These are phyloP conservation scores for Lampris incognitus DNA, from an alignment of 2,113 vertebrate species.

Conservation along the genomic window DNA sequence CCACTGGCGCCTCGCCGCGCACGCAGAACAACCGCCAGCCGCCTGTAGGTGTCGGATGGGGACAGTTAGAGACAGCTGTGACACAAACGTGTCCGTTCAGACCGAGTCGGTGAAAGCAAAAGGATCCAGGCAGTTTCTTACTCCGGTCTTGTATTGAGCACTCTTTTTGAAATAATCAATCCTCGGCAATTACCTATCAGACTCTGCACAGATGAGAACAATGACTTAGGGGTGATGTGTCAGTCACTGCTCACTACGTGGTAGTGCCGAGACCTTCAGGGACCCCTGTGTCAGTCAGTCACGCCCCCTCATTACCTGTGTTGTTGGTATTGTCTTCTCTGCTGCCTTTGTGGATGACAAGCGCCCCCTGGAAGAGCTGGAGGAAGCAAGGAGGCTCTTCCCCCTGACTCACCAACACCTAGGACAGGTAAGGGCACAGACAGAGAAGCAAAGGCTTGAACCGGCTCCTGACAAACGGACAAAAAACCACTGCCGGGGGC, in stretches of 20 bases:
- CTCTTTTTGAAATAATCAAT: too few relatives aligned
- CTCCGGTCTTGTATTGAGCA: too few relatives aligned
- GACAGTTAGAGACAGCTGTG: background rate
- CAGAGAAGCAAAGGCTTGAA: background rate
- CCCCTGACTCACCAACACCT: conserved; percentile 83
- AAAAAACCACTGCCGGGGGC: too few relatives aligned
- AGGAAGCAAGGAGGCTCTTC: conserved; percentile 86
- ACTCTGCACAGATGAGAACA: too few relatives aligned
- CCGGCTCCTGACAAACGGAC: too few relatives aligned
- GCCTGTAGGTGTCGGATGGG: conserved; percentile 40
- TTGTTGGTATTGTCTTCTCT: conserved; percentile 70
- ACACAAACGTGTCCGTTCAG: background rate
- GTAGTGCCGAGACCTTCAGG: too few relatives aligned
- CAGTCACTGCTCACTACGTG: too few relatives aligned
- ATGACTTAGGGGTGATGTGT: too few relatives aligned
- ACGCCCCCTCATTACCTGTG: conserved; percentile 60
- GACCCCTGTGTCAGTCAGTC: too few relatives aligned
- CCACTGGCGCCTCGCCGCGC: conserved; percentile 75
- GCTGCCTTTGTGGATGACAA: conserved; percentile 81
- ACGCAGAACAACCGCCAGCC: conserved; percentile 82
- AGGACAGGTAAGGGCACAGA: conserved; percentile 3
- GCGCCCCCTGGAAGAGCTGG: conserved; percentile 84
- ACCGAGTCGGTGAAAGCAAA: background rate
- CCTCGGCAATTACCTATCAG: too few relatives aligned
- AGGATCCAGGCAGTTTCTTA: too few relatives aligned